Evolutionary conservation across 2,113 vertebrate species (phyloP).

Genomic region (Megaleporinus macrocephalus): DNA sequence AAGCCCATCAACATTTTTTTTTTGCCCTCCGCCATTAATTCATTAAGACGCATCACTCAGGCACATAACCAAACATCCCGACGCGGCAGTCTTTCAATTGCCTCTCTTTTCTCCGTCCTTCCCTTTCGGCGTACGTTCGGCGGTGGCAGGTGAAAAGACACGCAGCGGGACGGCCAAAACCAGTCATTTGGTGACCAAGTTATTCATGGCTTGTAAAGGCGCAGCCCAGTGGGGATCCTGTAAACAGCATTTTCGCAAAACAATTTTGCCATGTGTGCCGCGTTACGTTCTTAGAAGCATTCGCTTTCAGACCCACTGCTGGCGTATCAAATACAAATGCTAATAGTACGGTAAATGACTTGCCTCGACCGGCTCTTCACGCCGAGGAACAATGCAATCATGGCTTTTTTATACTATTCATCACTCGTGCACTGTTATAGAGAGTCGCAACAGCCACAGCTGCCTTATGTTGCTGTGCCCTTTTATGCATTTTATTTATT

Average conservation of each 20-base stretch:
- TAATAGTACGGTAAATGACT: constrained; percentile 44
- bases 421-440: neutral
- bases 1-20: neutral
- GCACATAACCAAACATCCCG: neutral
- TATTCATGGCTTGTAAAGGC: constrained; percentile 54
- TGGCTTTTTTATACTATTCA: neutral
- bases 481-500: neutral
- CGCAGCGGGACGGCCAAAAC: constrained; percentile 34
- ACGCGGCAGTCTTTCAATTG: neutral
- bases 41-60: neutral
- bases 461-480: too few relatives aligned
- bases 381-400: constrained; percentile 44
- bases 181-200: constrained; percentile 48
- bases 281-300: constrained; percentile 44
- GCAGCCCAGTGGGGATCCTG: constrained; percentile 39
- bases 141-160: constrained; percentile 49
- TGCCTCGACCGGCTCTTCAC: constrained; percentile 28
- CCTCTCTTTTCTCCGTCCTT: constrained; percentile 22
- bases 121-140: constrained; percentile 4
- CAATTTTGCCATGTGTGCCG: constrained; percentile 44
- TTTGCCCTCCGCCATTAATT: neutral
- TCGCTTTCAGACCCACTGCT: constrained; percentile 38
- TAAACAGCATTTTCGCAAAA: constrained; percentile 53
- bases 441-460: too few relatives aligned
- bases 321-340: constrained; percentile 37